phyloP scores from a whole-genome alignment of 23 tunicate genomes.

The Aplidium turbinatum region DNA sequence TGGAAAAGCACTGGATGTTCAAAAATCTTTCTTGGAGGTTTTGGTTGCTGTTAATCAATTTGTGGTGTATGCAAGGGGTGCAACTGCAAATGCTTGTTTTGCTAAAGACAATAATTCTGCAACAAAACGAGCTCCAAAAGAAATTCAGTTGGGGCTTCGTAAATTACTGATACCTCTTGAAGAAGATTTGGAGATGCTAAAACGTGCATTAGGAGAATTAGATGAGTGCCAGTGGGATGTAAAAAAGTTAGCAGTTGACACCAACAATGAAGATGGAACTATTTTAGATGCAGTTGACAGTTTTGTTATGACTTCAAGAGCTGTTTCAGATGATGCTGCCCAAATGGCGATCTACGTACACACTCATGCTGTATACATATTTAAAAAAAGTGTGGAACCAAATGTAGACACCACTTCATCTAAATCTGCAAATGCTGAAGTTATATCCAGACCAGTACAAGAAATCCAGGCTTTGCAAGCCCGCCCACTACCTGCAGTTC shows the following conservation, averaged over 20 bases:
- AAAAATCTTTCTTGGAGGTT: conserved; percentile 48
- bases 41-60: conserved; percentile 58
- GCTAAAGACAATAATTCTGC: conserved; percentile 16
- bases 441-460: conserved; percentile 21
- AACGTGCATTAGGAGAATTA: conserved; percentile 57
- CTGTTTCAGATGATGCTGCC: conserved; percentile 84
- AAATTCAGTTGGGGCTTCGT: conserved; percentile 46
- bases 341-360: conserved; percentile 88
- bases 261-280: conserved; percentile 40
- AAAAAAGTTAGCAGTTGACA: conserved; percentile 47
- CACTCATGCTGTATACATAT: conserved; percentile 72
- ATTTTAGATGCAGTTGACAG: conserved; percentile 76
- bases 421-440: conserved; percentile 25
- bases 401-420: neutral
- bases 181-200: conserved; percentile 82
- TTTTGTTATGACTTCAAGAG: conserved; percentile 94
- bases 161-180: conserved; percentile 72
- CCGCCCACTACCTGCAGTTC: conserved; percentile 81
- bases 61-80: conserved; percentile 62
- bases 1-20: conserved; percentile 49
- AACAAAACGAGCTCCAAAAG: conserved; percentile 23
- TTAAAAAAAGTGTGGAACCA: conserved; percentile 28
- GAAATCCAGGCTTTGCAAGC: conserved; percentile 64
- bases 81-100: conserved; percentile 65
- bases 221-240: conserved; percentile 58